phyloP scores from a whole-genome alignment of 1,140 invertebrate species.

The Leptopilina boulardi region DNA sequence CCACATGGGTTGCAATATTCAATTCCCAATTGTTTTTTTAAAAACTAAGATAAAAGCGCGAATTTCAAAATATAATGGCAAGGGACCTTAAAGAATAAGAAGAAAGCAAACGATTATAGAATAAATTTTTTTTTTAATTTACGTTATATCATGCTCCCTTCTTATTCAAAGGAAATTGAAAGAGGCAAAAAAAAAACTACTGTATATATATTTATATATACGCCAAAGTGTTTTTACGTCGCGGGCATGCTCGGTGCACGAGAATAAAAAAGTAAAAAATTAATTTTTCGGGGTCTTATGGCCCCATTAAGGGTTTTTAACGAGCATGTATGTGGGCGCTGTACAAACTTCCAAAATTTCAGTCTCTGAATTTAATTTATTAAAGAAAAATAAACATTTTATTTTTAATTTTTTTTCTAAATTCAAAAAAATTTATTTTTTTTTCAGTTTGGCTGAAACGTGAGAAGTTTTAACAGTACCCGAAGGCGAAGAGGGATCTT shows the following conservation, averaged over 20 bases:
- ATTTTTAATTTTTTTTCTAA: background rate
- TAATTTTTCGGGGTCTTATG: background rate
- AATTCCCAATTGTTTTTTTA: background rate
- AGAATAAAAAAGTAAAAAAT: background rate
- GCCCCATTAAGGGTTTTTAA: background rate
- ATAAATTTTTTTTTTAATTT: background rate
- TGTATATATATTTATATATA: no score
- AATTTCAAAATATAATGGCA: conserved; percentile 30
- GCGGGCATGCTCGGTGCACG: conserved; percentile 37
- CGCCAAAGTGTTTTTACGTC: conserved; percentile 27
- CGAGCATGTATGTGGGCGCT: conserved; percentile 26
- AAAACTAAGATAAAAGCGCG: conserved; percentile 20
- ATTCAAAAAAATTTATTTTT: no score
- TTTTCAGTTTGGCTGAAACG: conserved; percentile 41
- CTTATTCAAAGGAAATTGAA: background rate
- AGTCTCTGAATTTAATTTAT: background rate
- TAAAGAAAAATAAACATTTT: background rate
- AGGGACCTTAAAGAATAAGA: conserved; percentile 34
- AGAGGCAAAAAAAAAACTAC: conserved; percentile 14
- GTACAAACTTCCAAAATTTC: conserved; percentile 2
- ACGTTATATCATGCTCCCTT: background rate
- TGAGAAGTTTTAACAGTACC: conserved; percentile 60
- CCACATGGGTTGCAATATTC: background rate
- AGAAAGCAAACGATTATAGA: conserved; percentile 34
- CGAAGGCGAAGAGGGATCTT: conserved; percentile 79